These are phyloP conservation scores for Tangara arthus DNA, from an alignment of 2,797 vertebrate species.

Conservation along the genomic window DNA sequence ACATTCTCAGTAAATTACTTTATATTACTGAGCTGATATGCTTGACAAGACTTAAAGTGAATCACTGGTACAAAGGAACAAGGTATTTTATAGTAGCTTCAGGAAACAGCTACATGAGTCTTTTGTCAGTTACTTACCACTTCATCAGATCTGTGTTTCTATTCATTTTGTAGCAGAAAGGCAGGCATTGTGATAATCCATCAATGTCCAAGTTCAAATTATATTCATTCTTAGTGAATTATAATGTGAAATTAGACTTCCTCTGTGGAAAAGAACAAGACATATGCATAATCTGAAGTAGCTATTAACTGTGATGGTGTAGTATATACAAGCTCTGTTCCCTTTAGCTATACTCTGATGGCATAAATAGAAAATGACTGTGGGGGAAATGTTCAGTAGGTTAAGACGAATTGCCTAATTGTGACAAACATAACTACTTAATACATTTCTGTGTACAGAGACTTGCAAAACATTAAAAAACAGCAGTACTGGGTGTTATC, in stretches of 20 bases:
- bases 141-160: not conserved
- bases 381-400: not conserved
- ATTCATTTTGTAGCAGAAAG: not conserved
- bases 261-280: not conserved
- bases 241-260: not conserved
- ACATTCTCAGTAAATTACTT: not conserved
- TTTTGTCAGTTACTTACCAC: not conserved
- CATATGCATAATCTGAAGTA: rapidly evolving
- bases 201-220: not conserved
- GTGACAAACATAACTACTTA: not conserved
- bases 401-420: not conserved
- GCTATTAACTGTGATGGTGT: not conserved
- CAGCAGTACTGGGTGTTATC: not conserved
- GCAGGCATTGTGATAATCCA: not conserved
- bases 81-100: not conserved
- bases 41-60: not conserved
- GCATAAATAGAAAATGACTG: not conserved
- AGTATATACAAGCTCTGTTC: not conserved
- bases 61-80: not conserved
- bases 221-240: not conserved
- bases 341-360: not conserved
- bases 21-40: not conserved
- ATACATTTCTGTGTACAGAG: not conserved
- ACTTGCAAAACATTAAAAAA: not conserved
- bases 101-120: not conserved